Conservation (phyloP, 2,797 vertebrate species). For the Hemibagrus guttatus region DNA sequence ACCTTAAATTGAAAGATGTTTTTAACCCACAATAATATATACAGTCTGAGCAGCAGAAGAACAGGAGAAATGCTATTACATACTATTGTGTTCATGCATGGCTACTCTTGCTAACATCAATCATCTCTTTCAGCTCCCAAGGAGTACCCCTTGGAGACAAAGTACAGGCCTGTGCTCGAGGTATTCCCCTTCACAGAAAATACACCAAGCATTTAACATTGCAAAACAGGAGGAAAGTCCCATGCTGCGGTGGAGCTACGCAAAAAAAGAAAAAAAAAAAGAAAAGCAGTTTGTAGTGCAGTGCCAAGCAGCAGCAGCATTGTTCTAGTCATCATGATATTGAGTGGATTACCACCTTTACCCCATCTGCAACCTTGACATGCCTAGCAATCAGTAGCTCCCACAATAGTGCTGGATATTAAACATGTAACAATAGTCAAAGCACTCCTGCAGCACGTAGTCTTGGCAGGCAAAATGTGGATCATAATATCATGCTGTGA, state of each 20-base stretch:
- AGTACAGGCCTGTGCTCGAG: conserved; percentile 66
- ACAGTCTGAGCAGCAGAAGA: neutral
- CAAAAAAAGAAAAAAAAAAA: neutral
- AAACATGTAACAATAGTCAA: neutral
- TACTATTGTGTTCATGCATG: neutral
- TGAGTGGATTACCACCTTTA: conserved; percentile 10
- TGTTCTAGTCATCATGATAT: conserved; percentile 28
- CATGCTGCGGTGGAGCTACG: conserved; percentile 24
- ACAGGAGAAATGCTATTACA: neutral
- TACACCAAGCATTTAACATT: conserved; percentile 35
- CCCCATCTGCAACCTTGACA: conserved; percentile 3
- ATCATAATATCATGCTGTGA: neutral
- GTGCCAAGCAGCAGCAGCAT: conserved; percentile 25
- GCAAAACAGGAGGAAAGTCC: conserved; percentile 39
- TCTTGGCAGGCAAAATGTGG: neutral
- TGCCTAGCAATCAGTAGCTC: neutral
- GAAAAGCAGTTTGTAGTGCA: neutral
- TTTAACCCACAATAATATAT: neutral
- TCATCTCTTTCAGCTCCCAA: conserved; percentile 60
- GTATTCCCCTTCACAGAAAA: conserved; percentile 55
- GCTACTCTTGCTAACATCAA: neutral
- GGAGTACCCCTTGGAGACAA: conserved; percentile 59
- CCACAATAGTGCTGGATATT: neutral
- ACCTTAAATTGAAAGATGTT: neutral
- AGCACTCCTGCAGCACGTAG: neutral